phyloP scores from a whole-genome alignment of 1,140 invertebrate genomes.

The Drosophila tsacasi region DNA sequence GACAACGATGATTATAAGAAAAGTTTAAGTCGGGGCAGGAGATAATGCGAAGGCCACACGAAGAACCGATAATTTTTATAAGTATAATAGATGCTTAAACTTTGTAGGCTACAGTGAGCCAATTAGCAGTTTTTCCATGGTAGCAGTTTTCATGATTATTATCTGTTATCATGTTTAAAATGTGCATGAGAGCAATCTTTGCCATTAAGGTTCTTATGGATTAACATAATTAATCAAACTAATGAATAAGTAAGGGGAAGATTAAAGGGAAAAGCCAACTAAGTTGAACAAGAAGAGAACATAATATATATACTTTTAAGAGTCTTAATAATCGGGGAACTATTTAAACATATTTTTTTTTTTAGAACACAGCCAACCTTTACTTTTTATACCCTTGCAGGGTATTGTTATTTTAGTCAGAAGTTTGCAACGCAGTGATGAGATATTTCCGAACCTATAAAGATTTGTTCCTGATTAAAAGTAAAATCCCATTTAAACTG shows the following conservation, averaged over 20 bases:
- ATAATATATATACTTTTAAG: not conserved
- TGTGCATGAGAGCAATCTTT: not conserved
- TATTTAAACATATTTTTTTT: too few species aligned
- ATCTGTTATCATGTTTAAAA: not conserved
- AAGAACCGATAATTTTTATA: constrained; percentile 15
- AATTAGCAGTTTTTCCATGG: not conserved
- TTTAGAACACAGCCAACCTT: too few species aligned
- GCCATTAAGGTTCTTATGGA: not conserved
- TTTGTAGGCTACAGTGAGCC: not conserved
- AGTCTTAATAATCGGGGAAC: too few species aligned
- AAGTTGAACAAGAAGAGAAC: not conserved
- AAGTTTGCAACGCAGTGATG: too few species aligned
- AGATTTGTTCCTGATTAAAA: too few species aligned
- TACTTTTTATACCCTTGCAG: too few species aligned
- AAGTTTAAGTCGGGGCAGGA: constrained; percentile 20
- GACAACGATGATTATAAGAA: constrained; percentile 46
- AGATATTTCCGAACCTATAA: too few species aligned
- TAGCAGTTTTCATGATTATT: not conserved
- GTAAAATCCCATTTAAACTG: too few species aligned
- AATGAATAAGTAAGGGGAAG: not conserved
- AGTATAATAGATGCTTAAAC: constrained; percentile 16
- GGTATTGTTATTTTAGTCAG: too few species aligned
- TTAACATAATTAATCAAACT: not conserved
- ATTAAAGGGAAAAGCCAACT: fast-evolving
- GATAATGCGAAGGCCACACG: constrained; percentile 40